Evolutionary conservation across 2,113 vertebrate species (phyloP), one percentile per base, ranked within the genome.

Genomic region (Murina feae): DNA sequence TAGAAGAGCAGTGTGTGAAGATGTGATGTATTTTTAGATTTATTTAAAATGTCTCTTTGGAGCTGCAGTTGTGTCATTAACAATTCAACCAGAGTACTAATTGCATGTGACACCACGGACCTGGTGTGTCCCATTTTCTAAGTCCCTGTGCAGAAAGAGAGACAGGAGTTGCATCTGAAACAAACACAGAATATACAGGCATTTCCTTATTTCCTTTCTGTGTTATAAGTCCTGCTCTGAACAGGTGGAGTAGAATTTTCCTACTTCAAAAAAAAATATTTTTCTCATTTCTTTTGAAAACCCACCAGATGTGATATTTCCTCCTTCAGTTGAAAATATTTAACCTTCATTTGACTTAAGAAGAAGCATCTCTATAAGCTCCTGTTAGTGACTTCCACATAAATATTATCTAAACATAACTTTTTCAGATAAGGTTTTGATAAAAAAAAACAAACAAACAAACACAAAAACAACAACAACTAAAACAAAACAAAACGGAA

Each of bases 111-210:
- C 81, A 95, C 32, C 21, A 11, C 18, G 66, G 83, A 96, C 35
- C 2, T 53, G 89, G 80, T 81, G 42, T 85, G 93, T 88, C 72
- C 95, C 94, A 81, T 94, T 96, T 96, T 96, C 80, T 89, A 89
- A 96, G 81, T 91, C 89, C 71, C 84, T 42, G 51, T 44, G 13
- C 89, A 17, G 78, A 81, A 90, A 87, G 44, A 74, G 28, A 79
- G 94, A 86, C 28, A 71, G 66, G 60, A 14, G n/a, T 11, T 93
- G 42, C 39, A 91, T 82, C 21, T 87, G 85, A 94, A 95, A 89
- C 76, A 94, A 86, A 88, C 37, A 66, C 4, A 49, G 17, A 35
- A 32, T 75, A 23, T 6, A 93, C 4, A 76, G 68, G 35, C 9
- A n/a, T 53, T 75, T 65, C 42, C n/a, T 91, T 79, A n/a, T 53